Percentiles rank a stretch among this genome's conserved stretches.
Evolutionary conservation across 2,797 vertebrate species (phyloP).

Genomic region (Buceros bicornis): DNA sequence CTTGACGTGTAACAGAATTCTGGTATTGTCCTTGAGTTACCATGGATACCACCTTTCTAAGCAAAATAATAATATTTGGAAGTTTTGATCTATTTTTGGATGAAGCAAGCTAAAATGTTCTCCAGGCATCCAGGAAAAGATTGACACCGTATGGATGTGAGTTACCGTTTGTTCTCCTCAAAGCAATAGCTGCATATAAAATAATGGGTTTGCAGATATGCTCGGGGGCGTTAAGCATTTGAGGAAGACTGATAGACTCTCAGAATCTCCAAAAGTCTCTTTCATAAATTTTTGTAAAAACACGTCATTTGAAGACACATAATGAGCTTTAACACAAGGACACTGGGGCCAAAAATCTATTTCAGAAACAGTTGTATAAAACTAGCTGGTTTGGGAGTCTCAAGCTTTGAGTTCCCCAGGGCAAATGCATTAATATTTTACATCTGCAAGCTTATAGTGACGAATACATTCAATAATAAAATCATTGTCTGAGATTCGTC

Average conservation of each 20-base stretch:
- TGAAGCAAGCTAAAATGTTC: not conserved
- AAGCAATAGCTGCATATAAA: not conserved
- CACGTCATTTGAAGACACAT: slow-evolving; percentile 17
- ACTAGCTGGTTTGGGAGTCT: slow-evolving; percentile 19
- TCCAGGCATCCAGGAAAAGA: not conserved
- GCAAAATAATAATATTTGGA: not conserved
- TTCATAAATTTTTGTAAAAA: slow-evolving; percentile 54
- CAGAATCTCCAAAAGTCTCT: slow-evolving; percentile 6
- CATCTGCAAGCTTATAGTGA: not conserved
- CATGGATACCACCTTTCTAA: not conserved
- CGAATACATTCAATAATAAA: slow-evolving; percentile 14
- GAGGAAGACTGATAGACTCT: not conserved
- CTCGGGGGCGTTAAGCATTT: not conserved
- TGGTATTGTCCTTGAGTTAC: not conserved
- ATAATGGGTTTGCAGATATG: not conserved
- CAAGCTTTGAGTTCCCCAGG: slow-evolving; percentile 34
- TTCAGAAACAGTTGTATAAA: slow-evolving; percentile 15
- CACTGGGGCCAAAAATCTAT: slow-evolving; percentile 15
- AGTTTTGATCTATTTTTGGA: not conserved
- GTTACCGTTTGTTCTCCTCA: not conserved
- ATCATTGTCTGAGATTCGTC: slow-evolving; percentile 5
- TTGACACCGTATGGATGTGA: not conserved
- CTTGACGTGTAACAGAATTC: not conserved
- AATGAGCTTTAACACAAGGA: slow-evolving; percentile 41
- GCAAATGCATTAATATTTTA: slow-evolving; percentile 54